Percentiles rank a stretch among this genome's conserved stretches.
phyloP scores from a whole-genome alignment of 2,797 vertebrate genomes.

The Borostomias antarcticus region DNA sequence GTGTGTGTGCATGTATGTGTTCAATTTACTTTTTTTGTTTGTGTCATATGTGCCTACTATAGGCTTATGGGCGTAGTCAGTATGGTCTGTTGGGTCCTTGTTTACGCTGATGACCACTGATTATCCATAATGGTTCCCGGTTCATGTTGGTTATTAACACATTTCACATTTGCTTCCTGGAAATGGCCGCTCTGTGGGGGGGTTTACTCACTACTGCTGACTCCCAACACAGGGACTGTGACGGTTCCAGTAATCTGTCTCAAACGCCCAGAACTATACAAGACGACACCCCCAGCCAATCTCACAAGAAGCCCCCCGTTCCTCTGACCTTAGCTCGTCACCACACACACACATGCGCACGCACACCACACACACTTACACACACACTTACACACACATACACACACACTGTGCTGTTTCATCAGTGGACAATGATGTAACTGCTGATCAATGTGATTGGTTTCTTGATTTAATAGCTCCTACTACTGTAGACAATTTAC shows the following conservation, averaged over 20 bases:
- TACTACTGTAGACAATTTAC: constrained; percentile 59
- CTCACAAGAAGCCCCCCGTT: constrained; percentile 22
- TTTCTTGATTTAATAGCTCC: constrained; percentile 71
- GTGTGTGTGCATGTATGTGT: constrained; percentile 3
- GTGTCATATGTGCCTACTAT: not conserved
- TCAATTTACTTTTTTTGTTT: constrained; percentile 3
- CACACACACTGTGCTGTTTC: constrained; percentile 39
- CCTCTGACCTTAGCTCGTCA: constrained; percentile 47
- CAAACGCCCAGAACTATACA: constrained; percentile 51
- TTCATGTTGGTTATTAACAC: constrained; percentile 15
- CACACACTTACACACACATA: constrained; percentile 11
- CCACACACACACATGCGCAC: constrained; percentile 4
- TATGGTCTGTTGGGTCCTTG: not conserved
- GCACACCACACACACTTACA: not conserved
- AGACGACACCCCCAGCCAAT: constrained; percentile 37
- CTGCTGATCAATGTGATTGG: constrained; percentile 60
- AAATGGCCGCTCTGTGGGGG: constrained; percentile 39
- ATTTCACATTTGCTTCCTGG: constrained; percentile 31
- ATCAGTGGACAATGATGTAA: constrained; percentile 54
- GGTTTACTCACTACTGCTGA: constrained; percentile 68
- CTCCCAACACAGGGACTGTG: constrained; percentile 56
- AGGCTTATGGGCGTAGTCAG: no score
- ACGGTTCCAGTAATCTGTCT: constrained; percentile 68
- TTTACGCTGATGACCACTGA: not conserved
- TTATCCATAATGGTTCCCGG: not conserved